Percentiles rank a stretch among this genome's conserved stretches.
phyloP scores from a whole-genome alignment of 1,140 invertebrate genomes.

The Holcopasites calliopsidis region DNA sequence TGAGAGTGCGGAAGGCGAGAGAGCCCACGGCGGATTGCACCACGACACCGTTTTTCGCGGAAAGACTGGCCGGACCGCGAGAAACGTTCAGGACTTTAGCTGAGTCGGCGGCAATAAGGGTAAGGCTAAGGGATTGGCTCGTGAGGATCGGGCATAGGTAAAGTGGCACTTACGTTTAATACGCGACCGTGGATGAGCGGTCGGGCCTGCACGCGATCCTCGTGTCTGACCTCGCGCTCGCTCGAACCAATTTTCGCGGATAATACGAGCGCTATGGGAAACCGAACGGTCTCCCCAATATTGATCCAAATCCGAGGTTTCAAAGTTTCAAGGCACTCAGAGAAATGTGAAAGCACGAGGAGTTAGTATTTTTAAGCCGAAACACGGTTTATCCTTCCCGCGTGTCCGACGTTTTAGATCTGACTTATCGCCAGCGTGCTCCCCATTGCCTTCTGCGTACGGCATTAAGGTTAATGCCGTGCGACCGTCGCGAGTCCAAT shows the following conservation, averaged over 20 bases:
- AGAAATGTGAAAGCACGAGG: too few relatives aligned
- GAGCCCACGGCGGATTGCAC: conserved; percentile 13
- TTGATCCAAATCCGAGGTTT: too few relatives aligned
- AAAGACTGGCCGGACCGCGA: conserved; percentile 12
- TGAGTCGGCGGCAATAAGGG: conserved; percentile 34
- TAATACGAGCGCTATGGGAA: conserved; percentile 54
- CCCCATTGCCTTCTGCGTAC: background rate
- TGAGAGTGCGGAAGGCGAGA: conserved; percentile 29
- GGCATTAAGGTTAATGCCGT: conserved; percentile 9
- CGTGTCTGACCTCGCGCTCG: conserved; percentile 67
- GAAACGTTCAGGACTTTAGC: conserved; percentile 10
- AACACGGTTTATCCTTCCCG: too few relatives aligned
- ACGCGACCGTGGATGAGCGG: conserved; percentile 70
- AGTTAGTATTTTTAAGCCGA: too few relatives aligned
- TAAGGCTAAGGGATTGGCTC: conserved; percentile 48
- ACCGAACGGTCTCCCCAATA: too few relatives aligned
- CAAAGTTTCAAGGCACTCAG: too few relatives aligned
- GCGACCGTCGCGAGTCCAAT: background rate
- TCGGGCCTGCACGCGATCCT: conserved; percentile 70
- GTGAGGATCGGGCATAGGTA: conserved; percentile 65
- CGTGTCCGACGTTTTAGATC: too few relatives aligned
- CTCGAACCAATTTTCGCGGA: conserved; percentile 70
- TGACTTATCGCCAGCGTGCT: too few relatives aligned
- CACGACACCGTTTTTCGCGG: conserved; percentile 11
- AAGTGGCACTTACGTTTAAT: conserved; percentile 73